Percentiles rank a stretch among this genome's conserved stretches.
phyloP scores from a whole-genome alignment of 2,113 vertebrate genomes.

The Cyanistes caeruleus region DNA sequence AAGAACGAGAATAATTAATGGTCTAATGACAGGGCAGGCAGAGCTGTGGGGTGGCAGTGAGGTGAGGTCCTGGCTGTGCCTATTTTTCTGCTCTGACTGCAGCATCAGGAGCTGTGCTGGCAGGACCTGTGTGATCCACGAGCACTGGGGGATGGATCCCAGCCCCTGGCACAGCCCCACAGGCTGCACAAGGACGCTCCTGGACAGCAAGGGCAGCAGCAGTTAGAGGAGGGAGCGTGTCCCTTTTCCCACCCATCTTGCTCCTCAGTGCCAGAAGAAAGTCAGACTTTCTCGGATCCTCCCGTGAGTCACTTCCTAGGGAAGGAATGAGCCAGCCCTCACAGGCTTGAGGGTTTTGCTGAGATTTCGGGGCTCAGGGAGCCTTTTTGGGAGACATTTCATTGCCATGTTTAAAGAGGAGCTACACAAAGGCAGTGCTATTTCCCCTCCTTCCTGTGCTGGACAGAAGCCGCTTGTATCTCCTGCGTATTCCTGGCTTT shows the following conservation, averaged over 20 bases:
- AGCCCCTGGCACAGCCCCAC: rapidly evolving
- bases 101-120: background rate
- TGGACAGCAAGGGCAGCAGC: background rate
- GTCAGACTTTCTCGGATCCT: background rate
- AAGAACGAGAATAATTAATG: background rate
- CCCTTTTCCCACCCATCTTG: background rate
- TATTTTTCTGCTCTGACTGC: background rate
- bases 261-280: background rate
- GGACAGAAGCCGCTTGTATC: rapidly evolving
- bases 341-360: background rate
- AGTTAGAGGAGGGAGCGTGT: background rate
- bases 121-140: background rate
- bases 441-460: background rate
- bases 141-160: background rate
- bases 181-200: background rate
- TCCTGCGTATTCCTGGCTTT: background rate
- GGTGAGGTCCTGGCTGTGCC: background rate
- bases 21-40: background rate
- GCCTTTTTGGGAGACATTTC: background rate
- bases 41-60: background rate
- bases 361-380: background rate
- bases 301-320: background rate
- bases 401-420: background rate
- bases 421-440: background rate
- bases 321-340: background rate